A percentile compares a stretch with the other conserved stretches of the same genome.
phyloP scores from a whole-genome alignment of 37 sponge, comb jelly and placozoan genomes.

The Petrosia ficiformis region DNA sequence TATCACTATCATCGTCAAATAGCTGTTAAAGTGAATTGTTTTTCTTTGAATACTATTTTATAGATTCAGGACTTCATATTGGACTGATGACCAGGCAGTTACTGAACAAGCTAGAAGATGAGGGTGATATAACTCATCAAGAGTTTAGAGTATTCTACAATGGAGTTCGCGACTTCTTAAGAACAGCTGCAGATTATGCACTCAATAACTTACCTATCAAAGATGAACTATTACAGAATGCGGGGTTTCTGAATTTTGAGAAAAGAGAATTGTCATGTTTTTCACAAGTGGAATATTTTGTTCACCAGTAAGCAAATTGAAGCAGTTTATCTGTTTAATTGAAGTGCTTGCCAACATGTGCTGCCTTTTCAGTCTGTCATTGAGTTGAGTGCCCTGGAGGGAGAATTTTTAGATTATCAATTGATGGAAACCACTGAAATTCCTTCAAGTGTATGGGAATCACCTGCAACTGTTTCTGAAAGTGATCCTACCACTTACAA shows the following conservation, averaged over 20 bases:
- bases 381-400: slow-evolving; percentile 8
- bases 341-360: not conserved
- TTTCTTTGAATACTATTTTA: not conserved
- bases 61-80: slow-evolving; percentile 4
- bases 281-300: slow-evolving; percentile 38
- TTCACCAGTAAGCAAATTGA: not conserved
- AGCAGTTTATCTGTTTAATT: not conserved
- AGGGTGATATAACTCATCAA: slow-evolving; percentile 15
- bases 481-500: not conserved
- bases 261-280: slow-evolving; percentile 10
- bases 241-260: slow-evolving; percentile 42
- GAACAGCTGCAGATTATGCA: slow-evolving; percentile 10
- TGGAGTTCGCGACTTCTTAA: slow-evolving; percentile 42
- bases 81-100: slow-evolving; percentile 27
- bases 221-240: slow-evolving; percentile 45
- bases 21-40: too few relatives aligned
- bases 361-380: not conserved
- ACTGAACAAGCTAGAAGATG: slow-evolving; percentile 11
- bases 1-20: not conserved
- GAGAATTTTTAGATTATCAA: slow-evolving; percentile 44
- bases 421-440: slow-evolving; percentile 22
- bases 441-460: slow-evolving; percentile 32
- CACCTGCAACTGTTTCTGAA: not conserved
- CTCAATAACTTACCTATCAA: slow-evolving; percentile 28
- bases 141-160: slow-evolving; percentile 29